Conservation (phyloP, 2,888 invertebrate species). For the Apotomis betuletana region DNA sequence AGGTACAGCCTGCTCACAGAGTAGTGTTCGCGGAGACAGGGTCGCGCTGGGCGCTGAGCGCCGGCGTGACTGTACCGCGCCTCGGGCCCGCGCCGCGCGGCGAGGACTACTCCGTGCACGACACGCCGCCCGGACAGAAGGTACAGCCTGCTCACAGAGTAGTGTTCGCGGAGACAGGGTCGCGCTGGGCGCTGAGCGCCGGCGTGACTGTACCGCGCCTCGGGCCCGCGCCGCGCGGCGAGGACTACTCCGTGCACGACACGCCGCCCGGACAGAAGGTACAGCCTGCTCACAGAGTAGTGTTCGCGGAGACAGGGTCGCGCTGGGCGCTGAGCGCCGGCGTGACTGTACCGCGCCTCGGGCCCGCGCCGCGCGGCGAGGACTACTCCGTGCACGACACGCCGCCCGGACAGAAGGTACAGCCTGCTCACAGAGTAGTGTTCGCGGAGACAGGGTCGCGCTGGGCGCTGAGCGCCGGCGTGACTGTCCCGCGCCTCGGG, state of each 20-base stretch:
- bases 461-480: too few relatives aligned
- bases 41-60: conserved; percentile 44
- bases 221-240: background rate
- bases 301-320: background rate
- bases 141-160: background rate
- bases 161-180: background rate
- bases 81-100: too few relatives aligned
- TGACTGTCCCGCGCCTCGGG: too few relatives aligned
- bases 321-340: conserved; percentile 44
- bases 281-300: background rate
- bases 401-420: conserved; percentile 66
- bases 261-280: conserved; percentile 75
- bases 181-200: conserved; percentile 44
- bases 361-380: too few relatives aligned
- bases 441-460: too few relatives aligned
- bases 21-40: too few relatives aligned
- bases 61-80: background rate
- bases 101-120: conserved; percentile 70
- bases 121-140: conserved; percentile 76
- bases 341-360: background rate
- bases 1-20: too few relatives aligned
- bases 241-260: conserved; percentile 73
- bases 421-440: too few relatives aligned
- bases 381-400: conserved; percentile 77
- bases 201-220: background rate